phyloP scores from a whole-genome alignment of 2,113 vertebrate genomes.

The Numenius arquata region DNA sequence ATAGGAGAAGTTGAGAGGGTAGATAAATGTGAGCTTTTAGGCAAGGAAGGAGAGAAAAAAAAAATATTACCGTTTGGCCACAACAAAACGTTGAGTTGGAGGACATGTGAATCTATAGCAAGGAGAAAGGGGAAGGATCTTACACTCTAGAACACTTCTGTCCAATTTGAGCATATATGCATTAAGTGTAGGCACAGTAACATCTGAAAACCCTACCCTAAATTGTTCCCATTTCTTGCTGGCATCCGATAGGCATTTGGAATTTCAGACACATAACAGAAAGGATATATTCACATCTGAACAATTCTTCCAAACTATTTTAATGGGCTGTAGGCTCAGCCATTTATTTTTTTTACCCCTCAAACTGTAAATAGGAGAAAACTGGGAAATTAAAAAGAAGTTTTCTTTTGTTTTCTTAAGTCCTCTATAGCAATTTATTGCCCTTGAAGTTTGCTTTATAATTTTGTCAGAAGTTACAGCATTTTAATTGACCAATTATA shows the following conservation, averaged over 20 bases:
- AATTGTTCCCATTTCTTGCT: not conserved
- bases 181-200: not conserved
- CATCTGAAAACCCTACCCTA: not conserved
- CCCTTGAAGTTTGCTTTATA: not conserved
- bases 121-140: not conserved
- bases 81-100: not conserved
- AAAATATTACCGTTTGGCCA: not conserved
- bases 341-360: not conserved
- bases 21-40: not conserved
- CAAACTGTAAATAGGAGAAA: not conserved
- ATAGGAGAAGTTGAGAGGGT: not conserved
- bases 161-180: not conserved
- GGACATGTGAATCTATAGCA: accelerated
- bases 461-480: not conserved
- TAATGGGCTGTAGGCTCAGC: not conserved
- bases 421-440: not conserved
- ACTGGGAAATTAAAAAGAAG: not conserved
- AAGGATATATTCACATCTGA: not conserved
- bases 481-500: not conserved
- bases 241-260: not conserved
- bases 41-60: not conserved
- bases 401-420: not conserved
- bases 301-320: not conserved
- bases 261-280: not conserved
- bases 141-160: not conserved